These are phyloP conservation scores for Verasper variegatus DNA, from an alignment of 2,113 vertebrate species.

Conservation along the genomic window DNA sequence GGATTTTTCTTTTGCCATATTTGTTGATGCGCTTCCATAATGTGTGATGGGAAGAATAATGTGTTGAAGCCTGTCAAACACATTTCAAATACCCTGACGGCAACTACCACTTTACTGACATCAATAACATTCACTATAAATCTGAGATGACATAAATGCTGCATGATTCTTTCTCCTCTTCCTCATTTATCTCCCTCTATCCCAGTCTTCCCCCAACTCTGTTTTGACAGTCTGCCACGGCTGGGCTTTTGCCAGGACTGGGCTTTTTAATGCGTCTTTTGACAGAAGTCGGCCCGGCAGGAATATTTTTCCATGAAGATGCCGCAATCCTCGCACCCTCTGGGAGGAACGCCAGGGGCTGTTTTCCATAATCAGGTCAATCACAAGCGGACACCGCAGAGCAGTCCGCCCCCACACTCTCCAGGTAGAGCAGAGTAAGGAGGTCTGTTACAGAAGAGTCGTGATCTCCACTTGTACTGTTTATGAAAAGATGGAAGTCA, in stretches of 20 bases:
- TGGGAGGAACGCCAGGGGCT: slow-evolving; percentile 68
- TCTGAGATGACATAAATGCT: slow-evolving; percentile 30
- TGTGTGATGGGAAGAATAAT: background rate
- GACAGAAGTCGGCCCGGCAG: slow-evolving; percentile 74
- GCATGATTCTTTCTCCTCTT: slow-evolving; percentile 41
- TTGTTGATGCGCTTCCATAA: background rate
- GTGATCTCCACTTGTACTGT: background rate
- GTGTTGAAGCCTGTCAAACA: background rate
- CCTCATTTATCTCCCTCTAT: slow-evolving; percentile 19
- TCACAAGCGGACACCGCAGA: slow-evolving; percentile 51
- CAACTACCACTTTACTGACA: slow-evolving; percentile 18
- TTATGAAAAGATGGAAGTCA: slow-evolving; percentile 1
- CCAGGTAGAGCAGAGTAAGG: background rate
- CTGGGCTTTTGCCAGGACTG: slow-evolving; percentile 5
- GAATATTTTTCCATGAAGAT: slow-evolving; percentile 65
- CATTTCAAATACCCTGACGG: slow-evolving; percentile 1
- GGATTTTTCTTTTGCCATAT: background rate
- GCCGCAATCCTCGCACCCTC: slow-evolving; percentile 53
- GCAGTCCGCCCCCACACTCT: background rate
- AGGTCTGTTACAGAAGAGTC: too few species aligned
- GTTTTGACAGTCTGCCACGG: slow-evolving; percentile 48
- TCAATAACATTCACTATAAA: slow-evolving; percentile 46
- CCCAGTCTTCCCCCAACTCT: background rate
- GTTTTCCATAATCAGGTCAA: slow-evolving; percentile 75
- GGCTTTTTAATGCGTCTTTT: slow-evolving; percentile 52